Evolutionary conservation across 1,140 invertebrate species (phyloP).

Genomic region (Zophobas morio): DNA sequence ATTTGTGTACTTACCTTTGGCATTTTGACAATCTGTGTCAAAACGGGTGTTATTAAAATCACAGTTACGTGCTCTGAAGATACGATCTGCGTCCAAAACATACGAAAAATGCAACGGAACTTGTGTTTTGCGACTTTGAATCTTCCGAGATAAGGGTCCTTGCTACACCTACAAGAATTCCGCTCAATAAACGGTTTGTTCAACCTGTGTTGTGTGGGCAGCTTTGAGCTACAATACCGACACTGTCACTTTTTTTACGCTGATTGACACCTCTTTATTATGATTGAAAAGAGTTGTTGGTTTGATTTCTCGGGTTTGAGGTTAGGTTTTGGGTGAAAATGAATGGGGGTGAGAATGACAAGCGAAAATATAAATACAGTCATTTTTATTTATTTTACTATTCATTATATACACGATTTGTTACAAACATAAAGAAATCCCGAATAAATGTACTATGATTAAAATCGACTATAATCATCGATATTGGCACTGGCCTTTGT

Average conservation of each 20-base stretch:
- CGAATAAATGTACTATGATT: slow-evolving; percentile 48
- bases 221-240: not conserved
- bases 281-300: too few species aligned
- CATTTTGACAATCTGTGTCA: too few species aligned
- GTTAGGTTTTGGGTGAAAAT: not conserved
- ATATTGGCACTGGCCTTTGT: slow-evolving; percentile 50
- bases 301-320: not conserved
- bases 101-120: not conserved
- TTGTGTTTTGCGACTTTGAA: not conserved
- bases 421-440: slow-evolving; percentile 56
- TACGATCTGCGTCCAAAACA: too few species aligned
- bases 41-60: too few species aligned
- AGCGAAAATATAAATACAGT: slow-evolving; percentile 59
- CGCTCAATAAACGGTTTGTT: not conserved
- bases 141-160: not conserved
- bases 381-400: slow-evolving; percentile 60
- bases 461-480: slow-evolving; percentile 50
- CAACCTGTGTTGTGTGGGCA: not conserved
- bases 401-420: slow-evolving; percentile 58
- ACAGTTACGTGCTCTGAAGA: too few species aligned
- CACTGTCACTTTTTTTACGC: not conserved
- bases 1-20: too few species aligned
- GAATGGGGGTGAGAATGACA: slow-evolving; percentile 38
- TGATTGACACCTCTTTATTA: too few species aligned
- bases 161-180: not conserved